Evolutionary conservation across 2,113 vertebrate species (phyloP), one percentile per base, ranked within the genome.

Genomic region (Rhadina sibilatrix): DNA sequence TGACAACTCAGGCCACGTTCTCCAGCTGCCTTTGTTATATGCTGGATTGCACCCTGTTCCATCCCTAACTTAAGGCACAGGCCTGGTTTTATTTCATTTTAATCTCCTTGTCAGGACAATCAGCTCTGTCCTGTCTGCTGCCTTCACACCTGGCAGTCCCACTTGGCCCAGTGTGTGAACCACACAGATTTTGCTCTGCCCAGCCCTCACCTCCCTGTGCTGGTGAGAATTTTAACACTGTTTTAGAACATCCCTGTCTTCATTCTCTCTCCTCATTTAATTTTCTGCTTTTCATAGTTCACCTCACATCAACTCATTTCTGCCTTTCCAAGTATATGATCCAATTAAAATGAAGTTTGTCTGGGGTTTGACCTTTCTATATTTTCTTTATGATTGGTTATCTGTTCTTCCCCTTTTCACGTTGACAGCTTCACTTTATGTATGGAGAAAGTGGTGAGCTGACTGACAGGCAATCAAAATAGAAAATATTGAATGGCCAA

Each of bases 381-480:
- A 28, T 85, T 95, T 89, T 95, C 76, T 75, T 81, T 75, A 49
- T 76, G 53, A 63, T 70, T 90, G 57, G 50, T 86, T 91, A 59
- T 77, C 82, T 80, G 4, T 63, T 93, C 68, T 86, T 77, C 56
- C 52, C 56, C 42, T 82, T 89, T 72, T 81, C 89, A 50, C 24
- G 2, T 30, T 93, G 87, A 88, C 82, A 96, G 63, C 87, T 91
- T 93, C 81, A 30, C 76, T 94, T 76, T 75, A 47, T 63, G 3
- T n/a, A 17, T 52, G 72, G 52, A 75, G 64, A 60, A 90, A 86
- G 44, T 20, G 82, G 83, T 83, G 90, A 81, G 79, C 56, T 93
- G 83, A 84, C 86, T 97, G 90, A 53, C 85, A 94, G 81, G 83
- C 87, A 95, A 86, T 93, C 78, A 92, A 75, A 97, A 92, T 44